Conservation (phyloP, 2,888 invertebrate species). For the Cynaeus angustus region DNA sequence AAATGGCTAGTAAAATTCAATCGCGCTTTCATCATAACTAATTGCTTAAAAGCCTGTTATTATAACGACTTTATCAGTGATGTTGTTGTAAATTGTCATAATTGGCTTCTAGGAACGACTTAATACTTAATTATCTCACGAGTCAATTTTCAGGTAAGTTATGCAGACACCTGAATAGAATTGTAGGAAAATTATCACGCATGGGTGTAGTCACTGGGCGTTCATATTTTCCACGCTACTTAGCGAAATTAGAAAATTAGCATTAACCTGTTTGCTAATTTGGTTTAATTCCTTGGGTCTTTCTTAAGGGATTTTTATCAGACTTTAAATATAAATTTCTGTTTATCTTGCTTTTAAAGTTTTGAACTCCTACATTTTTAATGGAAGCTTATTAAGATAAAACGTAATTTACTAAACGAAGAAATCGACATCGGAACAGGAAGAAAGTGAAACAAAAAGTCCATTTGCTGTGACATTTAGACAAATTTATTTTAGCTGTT, state of each 20-base stretch:
- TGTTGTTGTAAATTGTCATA: constrained; percentile 9
- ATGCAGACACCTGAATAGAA: not conserved
- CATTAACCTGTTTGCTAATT: constrained; percentile 2
- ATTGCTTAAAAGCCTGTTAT: constrained; percentile 35
- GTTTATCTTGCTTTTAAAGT: too few relatives aligned
- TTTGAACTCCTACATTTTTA: not conserved
- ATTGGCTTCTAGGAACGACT: not conserved
- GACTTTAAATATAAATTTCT: not conserved
- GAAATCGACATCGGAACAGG: too few relatives aligned
- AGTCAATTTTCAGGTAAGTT: not conserved
- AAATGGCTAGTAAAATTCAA: too few relatives aligned
- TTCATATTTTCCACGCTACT: constrained; percentile 7
- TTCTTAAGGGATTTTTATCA: not conserved
- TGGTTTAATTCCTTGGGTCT: not conserved
- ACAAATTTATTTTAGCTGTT: too few relatives aligned
- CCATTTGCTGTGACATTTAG: too few relatives aligned
- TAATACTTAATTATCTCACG: constrained; percentile 6
- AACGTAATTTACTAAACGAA: too few relatives aligned
- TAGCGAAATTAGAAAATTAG: constrained; percentile 9
- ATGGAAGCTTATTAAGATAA: not conserved
- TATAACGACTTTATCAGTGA: constrained; percentile 14
- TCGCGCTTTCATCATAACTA: constrained; percentile 19
- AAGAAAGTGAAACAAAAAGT: too few relatives aligned
- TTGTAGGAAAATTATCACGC: constrained; percentile 5
- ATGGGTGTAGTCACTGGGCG: constrained; percentile 16